Evolutionary conservation across 1,140 invertebrate genomes (phyloP).

Genomic region (Ylistrum balloti): DNA sequence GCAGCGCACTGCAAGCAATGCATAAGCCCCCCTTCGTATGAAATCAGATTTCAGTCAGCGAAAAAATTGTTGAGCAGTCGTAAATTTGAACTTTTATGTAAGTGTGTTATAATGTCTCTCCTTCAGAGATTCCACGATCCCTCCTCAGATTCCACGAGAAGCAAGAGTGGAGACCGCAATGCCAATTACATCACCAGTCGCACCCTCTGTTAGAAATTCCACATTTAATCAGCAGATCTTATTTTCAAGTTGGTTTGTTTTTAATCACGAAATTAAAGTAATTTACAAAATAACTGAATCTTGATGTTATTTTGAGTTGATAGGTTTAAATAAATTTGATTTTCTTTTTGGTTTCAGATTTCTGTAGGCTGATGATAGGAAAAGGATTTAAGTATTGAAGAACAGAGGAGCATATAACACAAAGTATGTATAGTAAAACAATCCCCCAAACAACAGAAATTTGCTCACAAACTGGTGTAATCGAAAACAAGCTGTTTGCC

Average conservation of each 20-base stretch:
- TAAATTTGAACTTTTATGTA: conserved; percentile 40
- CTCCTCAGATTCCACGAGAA: not conserved
- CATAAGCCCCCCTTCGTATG: not conserved
- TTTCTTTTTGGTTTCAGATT: not conserved
- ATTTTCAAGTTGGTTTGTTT: not conserved
- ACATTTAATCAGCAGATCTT: conserved; percentile 1
- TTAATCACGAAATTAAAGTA: not conserved
- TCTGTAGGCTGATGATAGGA: too few relatives aligned
- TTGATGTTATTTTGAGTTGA: not conserved
- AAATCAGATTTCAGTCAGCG: conserved; percentile 13
- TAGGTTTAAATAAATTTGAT: not conserved
- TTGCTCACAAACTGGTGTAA: too few relatives aligned
- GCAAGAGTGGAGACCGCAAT: not conserved
- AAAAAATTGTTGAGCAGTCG: conserved; percentile 27
- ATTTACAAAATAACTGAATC: not conserved
- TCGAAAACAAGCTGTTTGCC: too few relatives aligned
- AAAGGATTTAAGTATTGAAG: too few relatives aligned
- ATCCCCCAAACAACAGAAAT: too few relatives aligned
- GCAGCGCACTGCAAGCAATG: not conserved
- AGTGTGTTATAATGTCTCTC: not conserved
- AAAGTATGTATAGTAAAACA: too few relatives aligned
- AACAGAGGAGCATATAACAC: too few relatives aligned
- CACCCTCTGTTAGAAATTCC: not conserved
- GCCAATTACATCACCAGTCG: not conserved
- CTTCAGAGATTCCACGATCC: not conserved